A percentile compares a stretch with the other conserved stretches of the same genome.
These are phyloP conservation scores for Dicyema japonicum DNA, from an alignment of 1,140 invertebrate genomes.

Conservation along the genomic window DNA sequence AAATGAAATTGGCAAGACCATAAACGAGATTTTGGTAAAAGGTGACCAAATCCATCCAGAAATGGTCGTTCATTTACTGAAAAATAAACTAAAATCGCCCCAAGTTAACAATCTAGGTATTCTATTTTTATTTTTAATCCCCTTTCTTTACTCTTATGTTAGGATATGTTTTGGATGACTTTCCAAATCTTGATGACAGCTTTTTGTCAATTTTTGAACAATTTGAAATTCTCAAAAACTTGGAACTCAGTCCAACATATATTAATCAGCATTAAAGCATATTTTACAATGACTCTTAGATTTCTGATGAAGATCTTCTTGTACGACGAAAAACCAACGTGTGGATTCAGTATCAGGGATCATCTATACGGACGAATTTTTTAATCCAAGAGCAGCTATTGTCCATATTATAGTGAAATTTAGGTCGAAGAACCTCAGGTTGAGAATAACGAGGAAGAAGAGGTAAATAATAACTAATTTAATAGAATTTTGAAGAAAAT, in stretches of 20 bases:
- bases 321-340: slow-evolving; percentile 10
- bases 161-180: slow-evolving; percentile 19
- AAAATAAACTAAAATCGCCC: slow-evolving; percentile 17
- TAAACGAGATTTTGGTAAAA: slow-evolving; percentile 10
- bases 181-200: slow-evolving; percentile 13
- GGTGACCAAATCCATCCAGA: slow-evolving; percentile 16
- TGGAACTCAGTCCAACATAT: slow-evolving; percentile 18
- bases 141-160: neutral
- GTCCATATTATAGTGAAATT: slow-evolving; percentile 5
- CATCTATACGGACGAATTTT: slow-evolving; percentile 13
- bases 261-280: slow-evolving; percentile 15
- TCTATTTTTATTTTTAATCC: slow-evolving; percentile 2
- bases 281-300: slow-evolving; percentile 7
- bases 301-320: slow-evolving; percentile 15
- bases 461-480: slow-evolving; percentile 11
- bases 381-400: slow-evolving; percentile 11
- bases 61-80: slow-evolving; percentile 13
- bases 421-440: slow-evolving; percentile 4
- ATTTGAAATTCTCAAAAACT: slow-evolving; percentile 16
- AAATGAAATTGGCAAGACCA: slow-evolving; percentile 12
- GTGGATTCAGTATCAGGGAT: slow-evolving; percentile 13
- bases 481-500: slow-evolving; percentile 12
- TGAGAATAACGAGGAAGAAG: slow-evolving; percentile 7
- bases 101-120: slow-evolving; percentile 18
- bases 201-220: slow-evolving; percentile 13